Evolutionary conservation across 2,797 vertebrate genomes (phyloP).

Genomic region (Channa striata): DNA sequence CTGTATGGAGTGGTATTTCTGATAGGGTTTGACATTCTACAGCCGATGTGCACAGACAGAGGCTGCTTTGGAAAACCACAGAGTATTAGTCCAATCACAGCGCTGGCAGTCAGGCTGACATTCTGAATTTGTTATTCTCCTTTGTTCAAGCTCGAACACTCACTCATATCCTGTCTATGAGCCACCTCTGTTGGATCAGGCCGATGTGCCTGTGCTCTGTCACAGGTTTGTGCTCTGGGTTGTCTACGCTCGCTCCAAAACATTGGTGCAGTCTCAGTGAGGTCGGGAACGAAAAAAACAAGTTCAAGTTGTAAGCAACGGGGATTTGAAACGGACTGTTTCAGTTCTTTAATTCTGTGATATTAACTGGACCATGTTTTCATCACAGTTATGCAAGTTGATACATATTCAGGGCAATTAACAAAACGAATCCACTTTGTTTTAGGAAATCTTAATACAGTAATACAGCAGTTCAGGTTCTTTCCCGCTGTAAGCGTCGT

Average conservation of each 20-base stretch:
- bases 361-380: no score
- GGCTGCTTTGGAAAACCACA: conserved; percentile 64
- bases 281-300: not conserved
- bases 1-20: conserved; percentile 64
- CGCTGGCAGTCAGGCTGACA: conserved; percentile 79
- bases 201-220: conserved; percentile 46
- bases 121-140: conserved; percentile 74
- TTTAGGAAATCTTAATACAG: no score
- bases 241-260: conserved; percentile 18
- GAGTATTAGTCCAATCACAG: conserved; percentile 82
- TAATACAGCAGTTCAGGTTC: no score
- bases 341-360: no score
- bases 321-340: no score
- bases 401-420: no score
- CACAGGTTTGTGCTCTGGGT: conserved; percentile 27
- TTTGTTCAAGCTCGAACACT: conserved; percentile 60
- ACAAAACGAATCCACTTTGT: no score
- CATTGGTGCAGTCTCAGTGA: conserved; percentile 16
- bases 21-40: conserved; percentile 70
- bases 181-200: conserved; percentile 62
- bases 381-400: no score
- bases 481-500: no score
- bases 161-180: conserved; percentile 63
- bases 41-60: conserved; percentile 68
- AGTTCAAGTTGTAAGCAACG: not conserved